Percentiles rank a stretch among this genome's conserved stretches.
Evolutionary conservation across 2,888 invertebrate genomes (phyloP).

Genomic region (Crossocerus cetratus): DNA sequence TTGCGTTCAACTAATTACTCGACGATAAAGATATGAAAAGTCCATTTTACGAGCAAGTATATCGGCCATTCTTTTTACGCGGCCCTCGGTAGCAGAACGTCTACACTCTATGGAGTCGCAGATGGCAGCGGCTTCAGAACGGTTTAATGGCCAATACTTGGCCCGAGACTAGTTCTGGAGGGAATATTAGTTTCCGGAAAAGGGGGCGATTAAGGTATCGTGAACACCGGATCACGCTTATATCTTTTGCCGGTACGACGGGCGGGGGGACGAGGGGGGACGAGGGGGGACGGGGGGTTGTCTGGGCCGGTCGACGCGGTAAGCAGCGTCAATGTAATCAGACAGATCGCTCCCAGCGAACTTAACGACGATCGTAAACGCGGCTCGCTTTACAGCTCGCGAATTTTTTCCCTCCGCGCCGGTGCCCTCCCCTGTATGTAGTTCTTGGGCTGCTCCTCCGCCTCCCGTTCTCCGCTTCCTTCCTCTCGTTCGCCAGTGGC

Average conservation of each 20-base stretch:
- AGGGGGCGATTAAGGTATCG: no score
- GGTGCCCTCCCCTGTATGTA: constrained; percentile 25
- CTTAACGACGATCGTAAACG: constrained; percentile 72
- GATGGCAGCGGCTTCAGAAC: no score
- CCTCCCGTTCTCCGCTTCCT: constrained; percentile 23
- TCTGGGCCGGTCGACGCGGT: constrained; percentile 38
- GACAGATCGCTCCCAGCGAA: constrained; percentile 68
- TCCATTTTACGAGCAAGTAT: no score
- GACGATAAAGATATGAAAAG: no score
- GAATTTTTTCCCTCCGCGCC: constrained; percentile 45
- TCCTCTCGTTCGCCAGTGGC: constrained; percentile 23
- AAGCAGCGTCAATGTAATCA: constrained; percentile 72
- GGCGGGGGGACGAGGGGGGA: constrained; percentile 1
- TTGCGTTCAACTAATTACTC: no score
- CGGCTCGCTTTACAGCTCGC: constrained; percentile 67
- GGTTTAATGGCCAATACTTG: no score
- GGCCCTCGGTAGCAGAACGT: no score
- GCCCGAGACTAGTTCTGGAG: no score
- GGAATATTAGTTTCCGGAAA: no score
- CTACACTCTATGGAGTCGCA: no score
- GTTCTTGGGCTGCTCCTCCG: constrained; percentile 11
- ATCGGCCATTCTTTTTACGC: no score
- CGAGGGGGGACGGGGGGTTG: neutral
- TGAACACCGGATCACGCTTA: no score
- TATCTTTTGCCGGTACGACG: neutral